These are phyloP conservation scores for Lampropteryx suffumata DNA, from an alignment of 2,888 invertebrate genomes.

Conservation along the genomic window DNA sequence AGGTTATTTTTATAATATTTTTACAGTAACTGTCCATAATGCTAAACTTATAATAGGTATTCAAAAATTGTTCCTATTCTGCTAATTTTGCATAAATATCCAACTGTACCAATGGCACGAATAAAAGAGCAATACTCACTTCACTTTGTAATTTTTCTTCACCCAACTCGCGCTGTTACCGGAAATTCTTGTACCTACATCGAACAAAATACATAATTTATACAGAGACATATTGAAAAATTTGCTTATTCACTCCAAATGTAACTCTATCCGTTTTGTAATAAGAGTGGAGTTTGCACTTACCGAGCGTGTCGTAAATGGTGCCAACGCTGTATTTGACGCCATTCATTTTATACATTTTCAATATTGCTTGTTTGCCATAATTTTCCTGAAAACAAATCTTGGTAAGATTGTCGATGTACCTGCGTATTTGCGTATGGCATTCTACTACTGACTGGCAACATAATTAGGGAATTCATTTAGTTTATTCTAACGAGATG, in stretches of 20 bases:
- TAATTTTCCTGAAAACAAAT: constrained; percentile 65
- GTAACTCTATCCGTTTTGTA: not conserved
- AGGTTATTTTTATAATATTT: too few relatives aligned
- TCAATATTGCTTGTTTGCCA: constrained; percentile 63
- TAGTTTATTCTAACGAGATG: too few relatives aligned
- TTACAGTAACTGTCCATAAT: too few relatives aligned
- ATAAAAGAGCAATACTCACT: constrained; percentile 47
- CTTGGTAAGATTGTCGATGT: constrained; percentile 8
- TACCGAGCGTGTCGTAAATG: constrained; percentile 58
- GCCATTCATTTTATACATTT: constrained; percentile 50
- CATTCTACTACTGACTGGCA: too few relatives aligned
- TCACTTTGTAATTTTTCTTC: constrained; percentile 51
- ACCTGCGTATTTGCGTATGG: too few relatives aligned
- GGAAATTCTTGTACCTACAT: constrained; percentile 57
- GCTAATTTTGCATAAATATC: too few relatives aligned
- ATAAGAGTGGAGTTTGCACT: constrained; percentile 2
- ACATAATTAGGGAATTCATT: too few relatives aligned
- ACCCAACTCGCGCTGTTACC: constrained; percentile 69
- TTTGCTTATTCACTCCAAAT: not conserved
- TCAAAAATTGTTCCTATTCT: too few relatives aligned
- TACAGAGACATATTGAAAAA: constrained; percentile 16
- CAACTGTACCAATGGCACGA: too few relatives aligned
- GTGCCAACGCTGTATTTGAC: constrained; percentile 61
- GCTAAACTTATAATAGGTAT: too few relatives aligned
- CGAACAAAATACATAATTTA: constrained; percentile 27